A percentile compares a stretch with the other conserved stretches of the same genome.
phyloP scores from a whole-genome alignment of 1,140 invertebrate species.

The Caenorhabditis brenneri region DNA sequence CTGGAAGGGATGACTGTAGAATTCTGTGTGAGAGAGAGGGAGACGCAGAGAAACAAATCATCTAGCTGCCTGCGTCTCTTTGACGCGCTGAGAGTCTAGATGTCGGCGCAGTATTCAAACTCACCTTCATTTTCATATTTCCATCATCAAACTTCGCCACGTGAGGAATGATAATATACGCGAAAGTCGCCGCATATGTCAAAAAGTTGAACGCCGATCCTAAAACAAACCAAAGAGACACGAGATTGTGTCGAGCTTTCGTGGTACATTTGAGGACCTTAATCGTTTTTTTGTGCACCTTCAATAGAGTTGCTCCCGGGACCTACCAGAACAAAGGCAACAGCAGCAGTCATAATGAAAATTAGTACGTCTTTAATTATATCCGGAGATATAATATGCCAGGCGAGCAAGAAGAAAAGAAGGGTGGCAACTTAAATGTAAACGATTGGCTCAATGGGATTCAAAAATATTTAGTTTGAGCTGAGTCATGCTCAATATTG shows the following conservation, averaged over 20 bases:
- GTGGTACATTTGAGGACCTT: slow-evolving; percentile 49
- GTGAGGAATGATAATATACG: slow-evolving; percentile 43
- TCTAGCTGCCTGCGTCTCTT: too few species aligned
- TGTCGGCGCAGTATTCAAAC: neutral
- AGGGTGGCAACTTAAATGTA: too few species aligned
- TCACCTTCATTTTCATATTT: slow-evolving; percentile 47
- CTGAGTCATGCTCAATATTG: too few species aligned
- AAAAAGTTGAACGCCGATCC: slow-evolving; percentile 48
- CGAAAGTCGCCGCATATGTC: slow-evolving; percentile 47
- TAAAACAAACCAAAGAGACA: slow-evolving; percentile 46
- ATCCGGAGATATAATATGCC: slow-evolving; percentile 40
- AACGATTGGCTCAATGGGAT: too few species aligned
- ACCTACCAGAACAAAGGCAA: neutral
- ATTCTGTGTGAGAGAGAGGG: too few species aligned
- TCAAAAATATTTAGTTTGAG: too few species aligned
- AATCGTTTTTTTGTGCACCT: too few species aligned
- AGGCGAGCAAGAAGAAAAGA: slow-evolving; percentile 45
- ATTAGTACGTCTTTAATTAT: slow-evolving; percentile 32
- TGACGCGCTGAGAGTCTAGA: too few species aligned
- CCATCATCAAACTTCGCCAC: slow-evolving; percentile 45
- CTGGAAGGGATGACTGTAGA: too few species aligned
- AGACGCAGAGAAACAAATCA: too few species aligned
- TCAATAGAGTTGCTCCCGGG: too few species aligned
- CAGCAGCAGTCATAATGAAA: neutral
- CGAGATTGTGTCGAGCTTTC: slow-evolving; percentile 39